Evolutionary conservation across 1,140 invertebrate genomes (phyloP).

Genomic region (Epicauta chinensis): DNA sequence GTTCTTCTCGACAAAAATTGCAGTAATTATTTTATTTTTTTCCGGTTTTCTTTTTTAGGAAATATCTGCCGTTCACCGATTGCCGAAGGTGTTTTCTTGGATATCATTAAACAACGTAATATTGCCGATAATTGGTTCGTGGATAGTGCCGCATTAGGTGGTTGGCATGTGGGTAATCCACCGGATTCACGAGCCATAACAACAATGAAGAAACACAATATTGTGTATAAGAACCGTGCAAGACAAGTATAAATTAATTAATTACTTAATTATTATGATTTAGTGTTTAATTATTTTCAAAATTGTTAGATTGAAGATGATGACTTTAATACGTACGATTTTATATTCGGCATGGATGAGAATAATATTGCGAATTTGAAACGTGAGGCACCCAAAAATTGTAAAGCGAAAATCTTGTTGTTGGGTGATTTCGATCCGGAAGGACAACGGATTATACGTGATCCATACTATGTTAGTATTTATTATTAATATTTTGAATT

Average conservation of each 20-base stretch:
- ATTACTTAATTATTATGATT: background rate
- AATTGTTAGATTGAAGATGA: slow-evolving; percentile 52
- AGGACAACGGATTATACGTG: slow-evolving; percentile 70
- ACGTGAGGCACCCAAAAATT: slow-evolving; percentile 46
- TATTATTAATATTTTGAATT: too few species aligned
- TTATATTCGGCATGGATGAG: slow-evolving; percentile 88
- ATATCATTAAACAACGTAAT: slow-evolving; percentile 49
- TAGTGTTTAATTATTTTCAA: too few species aligned
- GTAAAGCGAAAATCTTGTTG: slow-evolving; percentile 65
- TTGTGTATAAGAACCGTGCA: slow-evolving; percentile 67
- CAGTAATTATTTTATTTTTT: too few species aligned
- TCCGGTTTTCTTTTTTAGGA: slow-evolving; percentile 44
- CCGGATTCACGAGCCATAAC: slow-evolving; percentile 72
- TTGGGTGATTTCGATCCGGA: slow-evolving; percentile 78
- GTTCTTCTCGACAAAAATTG: too few species aligned
- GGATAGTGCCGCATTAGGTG: slow-evolving; percentile 80
- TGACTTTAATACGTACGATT: slow-evolving; percentile 76
- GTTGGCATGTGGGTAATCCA: slow-evolving; percentile 76
- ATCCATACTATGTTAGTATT: slow-evolving; percentile 78
- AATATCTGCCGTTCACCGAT: slow-evolving; percentile 96
- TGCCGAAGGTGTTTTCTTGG: slow-evolving; percentile 82
- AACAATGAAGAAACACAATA: slow-evolving; percentile 63
- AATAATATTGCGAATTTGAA: slow-evolving; percentile 68
- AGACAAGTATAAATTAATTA: slow-evolving; percentile 53
- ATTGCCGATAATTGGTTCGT: slow-evolving; percentile 59